Conservation (phyloP, 1,140 invertebrate genomes). For the Chironomus tepperi region DNA sequence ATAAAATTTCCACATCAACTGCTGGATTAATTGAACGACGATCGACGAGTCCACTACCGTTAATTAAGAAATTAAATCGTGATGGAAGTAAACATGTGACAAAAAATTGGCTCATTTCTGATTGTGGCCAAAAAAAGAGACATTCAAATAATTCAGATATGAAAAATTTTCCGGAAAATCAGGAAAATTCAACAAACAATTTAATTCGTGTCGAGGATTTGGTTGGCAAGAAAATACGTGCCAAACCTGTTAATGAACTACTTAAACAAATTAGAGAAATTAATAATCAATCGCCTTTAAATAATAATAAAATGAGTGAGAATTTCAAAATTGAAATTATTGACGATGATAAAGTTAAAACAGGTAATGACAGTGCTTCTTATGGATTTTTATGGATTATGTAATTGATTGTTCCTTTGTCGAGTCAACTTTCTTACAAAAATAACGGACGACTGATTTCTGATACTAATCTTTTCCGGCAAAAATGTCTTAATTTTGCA, state of each 20-base stretch:
- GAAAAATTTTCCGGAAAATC: slow-evolving; percentile 20
- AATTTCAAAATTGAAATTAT: slow-evolving; percentile 15
- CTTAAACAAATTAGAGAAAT: slow-evolving; percentile 25
- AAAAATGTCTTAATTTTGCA: too few relatives aligned
- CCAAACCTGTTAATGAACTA: slow-evolving; percentile 25
- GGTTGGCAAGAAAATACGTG: slow-evolving; percentile 3
- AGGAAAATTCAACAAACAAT: slow-evolving; percentile 23
- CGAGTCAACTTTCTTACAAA: too few relatives aligned
- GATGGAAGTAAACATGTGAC: slow-evolving; percentile 26
- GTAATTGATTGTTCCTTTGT: too few relatives aligned
- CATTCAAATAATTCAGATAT: background rate
- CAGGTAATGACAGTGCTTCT: background rate
- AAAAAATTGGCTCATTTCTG: slow-evolving; percentile 33
- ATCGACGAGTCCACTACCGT: background rate
- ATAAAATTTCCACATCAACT: background rate
- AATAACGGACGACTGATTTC: too few relatives aligned
- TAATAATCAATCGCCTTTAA: slow-evolving; percentile 18
- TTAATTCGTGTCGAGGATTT: slow-evolving; percentile 26
- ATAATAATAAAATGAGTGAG: background rate
- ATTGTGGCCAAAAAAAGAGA: slow-evolving; percentile 27
- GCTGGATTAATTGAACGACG: slow-evolving; percentile 7
- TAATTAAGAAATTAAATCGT: slow-evolving; percentile 18
- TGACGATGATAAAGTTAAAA: background rate
- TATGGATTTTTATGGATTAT: too few relatives aligned
- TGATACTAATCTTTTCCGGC: too few relatives aligned